Evolutionary conservation across 1,140 invertebrate genomes (phyloP), one percentile per base, ranked within the genome.

Genomic region (Bombus terrestris): DNA sequence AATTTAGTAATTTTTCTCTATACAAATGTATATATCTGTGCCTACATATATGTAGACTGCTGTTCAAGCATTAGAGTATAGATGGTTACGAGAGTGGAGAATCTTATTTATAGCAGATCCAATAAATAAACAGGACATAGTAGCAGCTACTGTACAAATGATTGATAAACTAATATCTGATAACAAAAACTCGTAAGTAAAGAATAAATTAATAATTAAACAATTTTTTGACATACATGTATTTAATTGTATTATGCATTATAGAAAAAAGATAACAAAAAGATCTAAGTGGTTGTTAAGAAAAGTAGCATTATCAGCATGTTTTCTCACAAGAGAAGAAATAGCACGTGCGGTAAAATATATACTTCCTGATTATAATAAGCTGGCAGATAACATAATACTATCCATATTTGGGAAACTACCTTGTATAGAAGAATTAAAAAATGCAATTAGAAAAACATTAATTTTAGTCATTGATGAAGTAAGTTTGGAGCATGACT

Each of bases 391-490:
- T 93, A 93, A 94, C 92, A 64, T 95, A 47, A 90, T 93, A 72
- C 68, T 94, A 25, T 95, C 93, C 74, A 93, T 94, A 95, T 93
- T 83, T 90, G 89, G 81, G 85, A 92, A 86, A 89, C 95, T 69
- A 93, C 91, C 94, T 53, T 92, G 91, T 59, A 95, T 95, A 89
- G 77, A 91, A 12, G 76, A 81, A 39, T 91, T 97, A 68, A 94
- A 93, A 87, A 92, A 92, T 79, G 94, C 94, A 8, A 96, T 95
- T 88, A 93, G 96, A 59, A 95, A 96, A 92, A 96, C 96, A 41
- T 94, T 97, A 71, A 95, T 97, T 87, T 92, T 97, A 74, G 96
- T 97, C 86, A 90, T 97, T 10, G 97, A 97, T 93, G 96, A 97
- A 92, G 97, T 97, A 95, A 92, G 82, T 89, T 39, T 78, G 32